These are phyloP conservation scores for Sebastes melanostomus DNA, from an alignment of 2,797 vertebrate genomes.

Conservation along the genomic window DNA sequence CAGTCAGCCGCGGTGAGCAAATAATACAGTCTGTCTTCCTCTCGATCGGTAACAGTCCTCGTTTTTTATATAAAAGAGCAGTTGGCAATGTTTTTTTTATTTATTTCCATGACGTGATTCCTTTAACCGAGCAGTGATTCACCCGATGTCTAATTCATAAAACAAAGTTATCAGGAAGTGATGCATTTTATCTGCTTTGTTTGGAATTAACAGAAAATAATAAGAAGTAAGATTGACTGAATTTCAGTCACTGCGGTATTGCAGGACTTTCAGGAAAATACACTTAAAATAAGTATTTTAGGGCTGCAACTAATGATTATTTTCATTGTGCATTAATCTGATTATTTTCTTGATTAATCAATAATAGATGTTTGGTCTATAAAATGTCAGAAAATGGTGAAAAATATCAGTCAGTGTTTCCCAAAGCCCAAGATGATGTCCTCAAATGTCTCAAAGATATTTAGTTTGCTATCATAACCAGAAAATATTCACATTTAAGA, in stretches of 20 bases:
- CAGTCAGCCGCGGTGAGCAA: slow-evolving; percentile 21
- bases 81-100: neutral
- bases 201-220: neutral
- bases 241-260: neutral
- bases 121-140: neutral
- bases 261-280: neutral
- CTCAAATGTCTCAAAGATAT: too few relatives aligned
- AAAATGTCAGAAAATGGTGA: too few relatives aligned
- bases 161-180: neutral
- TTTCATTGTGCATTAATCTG: too few relatives aligned
- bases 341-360: too few relatives aligned
- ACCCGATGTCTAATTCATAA: neutral
- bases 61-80: neutral
- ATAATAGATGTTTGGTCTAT: too few relatives aligned
- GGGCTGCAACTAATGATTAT: too few relatives aligned
- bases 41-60: neutral
- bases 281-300: too few relatives aligned
- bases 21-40: neutral
- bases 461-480: too few relatives aligned
- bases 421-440: too few relatives aligned
- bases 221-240: neutral
- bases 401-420: too few relatives aligned
- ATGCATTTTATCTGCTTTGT: neutral
- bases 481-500: too few relatives aligned
- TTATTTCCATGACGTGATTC: neutral